Conservation (phyloP, 2,888 invertebrate species). For the Drosophila peninsularis region DNA sequence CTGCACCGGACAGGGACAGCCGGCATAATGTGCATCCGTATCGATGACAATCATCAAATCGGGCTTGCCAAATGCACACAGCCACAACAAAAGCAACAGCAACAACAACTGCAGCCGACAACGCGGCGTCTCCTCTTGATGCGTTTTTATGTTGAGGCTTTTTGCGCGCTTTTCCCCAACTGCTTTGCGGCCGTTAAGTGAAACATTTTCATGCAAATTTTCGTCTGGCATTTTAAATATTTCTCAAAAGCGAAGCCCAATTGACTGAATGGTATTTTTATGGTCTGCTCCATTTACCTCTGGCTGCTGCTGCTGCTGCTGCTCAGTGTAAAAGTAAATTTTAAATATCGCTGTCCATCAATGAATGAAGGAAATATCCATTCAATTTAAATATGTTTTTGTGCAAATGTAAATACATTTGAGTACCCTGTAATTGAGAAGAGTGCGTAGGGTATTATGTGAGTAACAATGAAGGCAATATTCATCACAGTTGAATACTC, state of each 20-base stretch:
- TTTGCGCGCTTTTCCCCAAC: slow-evolving; percentile 29
- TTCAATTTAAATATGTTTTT: slow-evolving; percentile 10
- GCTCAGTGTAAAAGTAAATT: slow-evolving; percentile 1
- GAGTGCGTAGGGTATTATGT: background rate
- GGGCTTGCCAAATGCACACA: slow-evolving; percentile 69
- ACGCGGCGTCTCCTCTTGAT: slow-evolving; percentile 49
- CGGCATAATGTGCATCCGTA: slow-evolving; percentile 74
- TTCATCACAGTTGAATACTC: too few species aligned
- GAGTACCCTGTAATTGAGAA: background rate
- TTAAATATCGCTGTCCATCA: background rate
- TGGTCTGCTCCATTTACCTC: slow-evolving; percentile 27
- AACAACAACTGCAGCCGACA: slow-evolving; percentile 33
- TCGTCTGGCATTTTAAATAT: slow-evolving; percentile 67
- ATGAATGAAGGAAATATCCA: slow-evolving; percentile 7
- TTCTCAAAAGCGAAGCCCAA: slow-evolving; percentile 59
- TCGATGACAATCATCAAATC: slow-evolving; percentile 76
- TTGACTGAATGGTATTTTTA: slow-evolving; percentile 60
- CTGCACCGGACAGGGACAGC: slow-evolving; percentile 49
- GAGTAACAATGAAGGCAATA: background rate
- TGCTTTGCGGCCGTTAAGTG: slow-evolving; percentile 73
- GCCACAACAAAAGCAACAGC: slow-evolving; percentile 23
- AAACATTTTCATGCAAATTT: slow-evolving; percentile 59
- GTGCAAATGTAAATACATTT: background rate
- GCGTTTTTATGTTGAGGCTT: slow-evolving; percentile 67
- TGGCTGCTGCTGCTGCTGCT: background rate